Evolutionary conservation across 2,888 invertebrate genomes (phyloP).

Genomic region (Barypeithes pellucidus): DNA sequence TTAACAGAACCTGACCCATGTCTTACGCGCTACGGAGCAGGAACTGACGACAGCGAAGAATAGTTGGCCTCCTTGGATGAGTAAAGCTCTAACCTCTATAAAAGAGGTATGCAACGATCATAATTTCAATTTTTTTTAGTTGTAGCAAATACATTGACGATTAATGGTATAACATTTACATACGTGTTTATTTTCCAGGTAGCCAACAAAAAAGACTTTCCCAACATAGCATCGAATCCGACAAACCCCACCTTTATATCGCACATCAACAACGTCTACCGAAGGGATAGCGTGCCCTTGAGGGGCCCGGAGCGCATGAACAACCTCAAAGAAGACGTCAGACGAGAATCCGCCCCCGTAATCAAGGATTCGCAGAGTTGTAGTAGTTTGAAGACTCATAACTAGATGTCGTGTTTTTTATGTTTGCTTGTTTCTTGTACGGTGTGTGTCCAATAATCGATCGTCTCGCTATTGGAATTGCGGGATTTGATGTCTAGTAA

Average conservation of each 20-base stretch:
- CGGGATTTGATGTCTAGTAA: too few species aligned
- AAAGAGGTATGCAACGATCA: slow-evolving; percentile 71
- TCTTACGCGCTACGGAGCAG: slow-evolving; percentile 85
- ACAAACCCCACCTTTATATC: slow-evolving; percentile 67
- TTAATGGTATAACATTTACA: too few species aligned
- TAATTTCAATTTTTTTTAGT: too few species aligned
- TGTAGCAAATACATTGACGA: too few species aligned
- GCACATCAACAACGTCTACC: slow-evolving; percentile 66
- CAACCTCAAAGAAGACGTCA: slow-evolving; percentile 60
- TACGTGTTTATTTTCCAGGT: slow-evolving; percentile 66
- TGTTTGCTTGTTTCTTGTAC: neutral
- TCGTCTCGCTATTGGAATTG: too few species aligned
- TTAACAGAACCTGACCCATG: slow-evolving; percentile 89
- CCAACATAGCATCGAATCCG: slow-evolving; percentile 59
- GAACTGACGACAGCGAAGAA: slow-evolving; percentile 82
- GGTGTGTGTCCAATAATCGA: too few species aligned
- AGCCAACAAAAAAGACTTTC: slow-evolving; percentile 75
- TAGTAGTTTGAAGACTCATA: slow-evolving; percentile 64
- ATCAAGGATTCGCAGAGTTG: slow-evolving; percentile 71
- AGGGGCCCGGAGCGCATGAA: slow-evolving; percentile 52
- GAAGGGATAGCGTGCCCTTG: slow-evolving; percentile 72
- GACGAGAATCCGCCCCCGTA: slow-evolving; percentile 67
- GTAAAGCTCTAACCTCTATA: slow-evolving; percentile 89
- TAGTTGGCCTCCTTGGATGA: slow-evolving; percentile 94
- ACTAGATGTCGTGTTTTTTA: slow-evolving; percentile 19